Evolutionary conservation across 2,888 invertebrate species (phyloP).

Genomic region (Heteropelma amictum): DNA sequence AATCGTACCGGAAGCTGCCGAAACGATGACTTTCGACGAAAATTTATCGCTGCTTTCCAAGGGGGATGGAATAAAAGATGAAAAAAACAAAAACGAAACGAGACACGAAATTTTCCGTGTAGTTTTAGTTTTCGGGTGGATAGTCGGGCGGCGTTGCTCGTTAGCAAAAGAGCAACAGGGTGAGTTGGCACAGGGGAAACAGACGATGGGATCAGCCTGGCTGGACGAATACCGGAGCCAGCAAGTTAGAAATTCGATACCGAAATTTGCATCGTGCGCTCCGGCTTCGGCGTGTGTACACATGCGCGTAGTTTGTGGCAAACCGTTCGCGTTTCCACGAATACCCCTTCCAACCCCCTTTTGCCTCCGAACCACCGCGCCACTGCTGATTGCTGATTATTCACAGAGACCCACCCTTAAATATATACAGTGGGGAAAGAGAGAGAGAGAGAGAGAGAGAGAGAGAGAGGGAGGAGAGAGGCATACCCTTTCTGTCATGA

Average conservation of each 20-base stretch:
- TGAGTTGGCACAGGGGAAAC: background rate
- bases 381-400: conserved; percentile 76
- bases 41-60: too few relatives aligned
- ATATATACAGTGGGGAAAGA: conserved; percentile 67
- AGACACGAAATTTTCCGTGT: background rate
- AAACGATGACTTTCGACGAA: too few relatives aligned
- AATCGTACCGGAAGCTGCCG: too few relatives aligned
- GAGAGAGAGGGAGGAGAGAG: conserved; percentile 46
- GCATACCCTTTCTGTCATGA: conserved; percentile 22
- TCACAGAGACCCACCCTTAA: conserved; percentile 73
- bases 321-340: conserved; percentile 49
- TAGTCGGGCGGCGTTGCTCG: background rate
- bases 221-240: conserved; percentile 46
- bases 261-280: conserved; percentile 54
- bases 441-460: conserved; percentile 24
- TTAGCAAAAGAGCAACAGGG: conserved; percentile 19
- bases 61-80: too few relatives aligned
- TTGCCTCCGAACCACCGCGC: conserved; percentile 47
- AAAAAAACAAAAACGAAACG: background rate
- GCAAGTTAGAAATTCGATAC: conserved; percentile 57
- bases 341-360: conserved; percentile 23
- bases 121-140: conserved; percentile 11
- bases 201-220: conserved; percentile 38
- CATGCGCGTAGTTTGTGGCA: conserved; percentile 53
- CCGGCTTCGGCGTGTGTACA: conserved; percentile 49